Conservation (phyloP, 2,888 invertebrate species). For the Aleiodes testaceus region DNA sequence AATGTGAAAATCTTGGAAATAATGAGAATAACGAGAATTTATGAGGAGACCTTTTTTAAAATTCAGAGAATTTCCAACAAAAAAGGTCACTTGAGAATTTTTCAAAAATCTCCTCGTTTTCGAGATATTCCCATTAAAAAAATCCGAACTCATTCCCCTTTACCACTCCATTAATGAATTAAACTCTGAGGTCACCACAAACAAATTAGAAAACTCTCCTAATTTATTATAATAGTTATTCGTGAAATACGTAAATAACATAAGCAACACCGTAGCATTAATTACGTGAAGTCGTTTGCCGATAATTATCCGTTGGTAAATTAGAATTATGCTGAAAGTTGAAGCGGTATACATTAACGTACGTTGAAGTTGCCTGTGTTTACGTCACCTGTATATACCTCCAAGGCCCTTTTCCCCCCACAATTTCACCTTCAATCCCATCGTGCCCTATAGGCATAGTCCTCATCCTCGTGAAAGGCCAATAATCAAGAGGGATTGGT, state of each 20-base stretch:
- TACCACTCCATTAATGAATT: too few relatives aligned
- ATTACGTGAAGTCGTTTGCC: slow-evolving; percentile 41
- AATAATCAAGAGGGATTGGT: slow-evolving; percentile 60
- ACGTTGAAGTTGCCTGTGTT: slow-evolving; percentile 30
- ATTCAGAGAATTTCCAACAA: too few relatives aligned
- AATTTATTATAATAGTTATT: too few relatives aligned
- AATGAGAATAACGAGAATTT: too few relatives aligned
- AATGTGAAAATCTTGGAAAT: not conserved
- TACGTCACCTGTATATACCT: slow-evolving; percentile 2
- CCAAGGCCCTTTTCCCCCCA: slow-evolving; percentile 36
- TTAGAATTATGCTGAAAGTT: slow-evolving; percentile 38
- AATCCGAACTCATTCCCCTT: too few relatives aligned
- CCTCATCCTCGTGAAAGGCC: slow-evolving; percentile 67
- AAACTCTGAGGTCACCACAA: too few relatives aligned
- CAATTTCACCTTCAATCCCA: slow-evolving; percentile 43
- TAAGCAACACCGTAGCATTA: slow-evolving; percentile 24
- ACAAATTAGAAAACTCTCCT: too few relatives aligned
- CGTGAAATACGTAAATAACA: slow-evolving; percentile 2
- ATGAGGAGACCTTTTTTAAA: too few relatives aligned
- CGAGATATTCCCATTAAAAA: too few relatives aligned
- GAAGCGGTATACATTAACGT: slow-evolving; percentile 31
- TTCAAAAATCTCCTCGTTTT: too few relatives aligned
- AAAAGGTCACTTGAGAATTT: too few relatives aligned
- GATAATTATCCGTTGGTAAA: slow-evolving; percentile 41
- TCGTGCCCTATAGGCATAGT: slow-evolving; percentile 60